Conservation (phyloP, 2,888 invertebrate species). For the Stenodema calcarata region DNA sequence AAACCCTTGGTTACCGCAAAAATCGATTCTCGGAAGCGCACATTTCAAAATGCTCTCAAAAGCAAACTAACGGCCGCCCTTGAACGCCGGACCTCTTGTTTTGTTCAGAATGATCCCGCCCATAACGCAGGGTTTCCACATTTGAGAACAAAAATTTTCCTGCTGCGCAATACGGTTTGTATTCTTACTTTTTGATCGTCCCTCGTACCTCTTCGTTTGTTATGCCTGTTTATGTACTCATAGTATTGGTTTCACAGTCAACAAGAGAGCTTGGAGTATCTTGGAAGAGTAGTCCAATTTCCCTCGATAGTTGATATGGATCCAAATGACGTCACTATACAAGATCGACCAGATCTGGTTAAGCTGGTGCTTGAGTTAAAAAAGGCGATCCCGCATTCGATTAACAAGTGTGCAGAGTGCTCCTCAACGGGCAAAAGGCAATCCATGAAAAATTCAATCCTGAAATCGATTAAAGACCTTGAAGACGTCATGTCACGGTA, state of each 20-base stretch:
- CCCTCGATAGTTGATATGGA: conserved; percentile 22
- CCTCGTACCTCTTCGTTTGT: background rate
- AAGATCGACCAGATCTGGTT: conserved; percentile 24
- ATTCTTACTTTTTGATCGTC: no score
- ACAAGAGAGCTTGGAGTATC: background rate
- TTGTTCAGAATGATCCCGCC: no score
- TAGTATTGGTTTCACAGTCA: background rate
- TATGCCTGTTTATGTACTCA: background rate
- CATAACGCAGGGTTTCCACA: no score
- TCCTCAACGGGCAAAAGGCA: background rate
- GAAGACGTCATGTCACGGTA: background rate
- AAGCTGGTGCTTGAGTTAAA: background rate
- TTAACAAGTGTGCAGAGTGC: background rate
- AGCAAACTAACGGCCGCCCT: no score
- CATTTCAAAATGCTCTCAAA: no score
- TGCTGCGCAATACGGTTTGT: no score
- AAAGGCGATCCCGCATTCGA: background rate
- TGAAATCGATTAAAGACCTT: background rate
- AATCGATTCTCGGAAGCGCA: no score
- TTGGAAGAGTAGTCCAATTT: background rate
- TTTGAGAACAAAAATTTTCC: no score
- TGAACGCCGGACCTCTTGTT: no score
- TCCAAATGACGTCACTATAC: background rate
- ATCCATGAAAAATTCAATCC: background rate
- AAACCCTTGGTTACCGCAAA: no score